Conservation (phyloP, 2,888 invertebrate genomes). For the Eupithecia tripunctaria region DNA sequence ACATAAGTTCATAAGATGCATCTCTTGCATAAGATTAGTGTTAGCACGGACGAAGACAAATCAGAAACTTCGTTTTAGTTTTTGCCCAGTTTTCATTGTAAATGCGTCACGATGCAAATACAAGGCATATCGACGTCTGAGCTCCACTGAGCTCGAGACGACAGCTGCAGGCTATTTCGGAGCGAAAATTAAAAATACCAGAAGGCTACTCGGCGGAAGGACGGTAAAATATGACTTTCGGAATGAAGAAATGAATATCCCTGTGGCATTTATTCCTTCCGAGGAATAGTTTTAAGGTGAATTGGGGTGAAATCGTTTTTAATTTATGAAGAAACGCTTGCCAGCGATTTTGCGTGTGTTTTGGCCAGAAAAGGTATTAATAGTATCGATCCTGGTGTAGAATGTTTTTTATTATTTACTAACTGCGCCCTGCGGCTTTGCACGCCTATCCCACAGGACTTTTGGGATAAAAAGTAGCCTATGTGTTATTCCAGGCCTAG, state of each 20-base stretch:
- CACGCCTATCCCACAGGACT: too few species aligned
- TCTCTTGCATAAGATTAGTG: too few species aligned
- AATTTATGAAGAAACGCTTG: neutral
- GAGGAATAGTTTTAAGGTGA: conserved; percentile 24
- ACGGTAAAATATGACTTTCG: conserved; percentile 39
- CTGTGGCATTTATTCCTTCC: conserved; percentile 18
- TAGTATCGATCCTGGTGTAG: neutral
- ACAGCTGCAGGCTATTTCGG: conserved; percentile 42
- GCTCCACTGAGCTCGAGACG: conserved; percentile 28
- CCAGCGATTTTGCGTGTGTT: neutral
- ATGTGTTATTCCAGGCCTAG: too few species aligned
- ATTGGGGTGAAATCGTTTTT: neutral
- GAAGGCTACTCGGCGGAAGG: conserved; percentile 32
- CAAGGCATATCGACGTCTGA: conserved; percentile 34
- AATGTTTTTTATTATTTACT: too few species aligned
- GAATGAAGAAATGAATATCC: conserved; percentile 33
- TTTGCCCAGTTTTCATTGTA: conserved; percentile 16
- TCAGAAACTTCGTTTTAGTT: too few species aligned
- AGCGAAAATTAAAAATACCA: conserved; percentile 42
- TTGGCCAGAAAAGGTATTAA: too few species aligned
- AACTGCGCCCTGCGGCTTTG: too few species aligned
- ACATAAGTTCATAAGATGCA: too few species aligned
- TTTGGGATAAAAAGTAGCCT: too few species aligned
- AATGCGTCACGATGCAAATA: conserved; percentile 28
- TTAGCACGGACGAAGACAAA: too few species aligned